Conservation (phyloP, 2,113 vertebrate species). For the pig (Sus scrofa) region T2T-Sscrofa CM000818.6:59253001-59253500, state of each 20-base stretch:
- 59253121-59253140: too few relatives aligned
- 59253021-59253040: too few relatives aligned
- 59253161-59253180: too few relatives aligned
- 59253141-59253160: too few relatives aligned
- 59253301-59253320: neutral
- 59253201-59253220: too few relatives aligned
- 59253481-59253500: conserved; percentile 96
- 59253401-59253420: neutral
- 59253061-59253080: too few relatives aligned
- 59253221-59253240: neutral
- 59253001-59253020: too few relatives aligned
- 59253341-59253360: neutral
- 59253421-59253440: fast-evolving
- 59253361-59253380: neutral
- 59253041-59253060: too few relatives aligned
- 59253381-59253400: neutral
- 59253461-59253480: neutral
- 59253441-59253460: fast-evolving
- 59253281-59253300: neutral
- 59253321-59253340: neutral
- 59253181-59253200: too few relatives aligned
- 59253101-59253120: too few relatives aligned
- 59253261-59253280: neutral
- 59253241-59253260: neutral
- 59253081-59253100: too few relatives aligned